Base-by-base conservation (phyloP, 2,888 invertebrate genomes). In the Stenurella melanura region DNA sequence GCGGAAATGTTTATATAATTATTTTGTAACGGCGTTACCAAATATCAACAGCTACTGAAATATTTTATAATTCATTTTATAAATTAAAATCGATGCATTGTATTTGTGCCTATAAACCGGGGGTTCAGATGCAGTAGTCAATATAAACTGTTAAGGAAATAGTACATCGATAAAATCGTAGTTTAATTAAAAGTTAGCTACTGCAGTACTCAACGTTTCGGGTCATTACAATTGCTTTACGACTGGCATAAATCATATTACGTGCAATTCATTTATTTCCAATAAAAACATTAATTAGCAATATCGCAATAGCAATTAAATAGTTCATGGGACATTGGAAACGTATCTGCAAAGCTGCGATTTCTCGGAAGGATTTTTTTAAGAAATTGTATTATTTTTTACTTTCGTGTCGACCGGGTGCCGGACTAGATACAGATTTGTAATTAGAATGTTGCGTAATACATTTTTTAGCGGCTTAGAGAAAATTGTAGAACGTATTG, bases 221-320 rank as follows among this genome's bases (percentile, higher is more conserved):
- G 42, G 50, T 60, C 70, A 60, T 70, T 70, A 70, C 60, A 60
- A 56, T 56, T 21, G 21, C 18, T 60, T 60, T 58, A 50, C 17
- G 19, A 60, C 21, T 38, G 38, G 60, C 50, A 42, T n/a, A 42
- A 26, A 42, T 38, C 11, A 15, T 42, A 50, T 60, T 34, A 34
- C 26, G 60, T 70, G 38, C 60, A 60, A 38, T 38, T 60, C 70
- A 70, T 58, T 70, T 70, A 21, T 38, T 60, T 7, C 10, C 70
- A 50, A 70, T 60, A 70, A 70, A 70, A 70, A 70, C 60, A 42
- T 38, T 60, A 60, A 70, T 70, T 70, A 70, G 60, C 15, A 0
- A 70, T 60, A 70, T 57, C 60, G 70, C 70, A 70, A 70, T 50
- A 70, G 34, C 56, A 18, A 21, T 58, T 70, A 58, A 60, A 60